Base-by-base conservation (phyloP, 2,113 vertebrate species). In the Chloebia gouldiae region DNA sequence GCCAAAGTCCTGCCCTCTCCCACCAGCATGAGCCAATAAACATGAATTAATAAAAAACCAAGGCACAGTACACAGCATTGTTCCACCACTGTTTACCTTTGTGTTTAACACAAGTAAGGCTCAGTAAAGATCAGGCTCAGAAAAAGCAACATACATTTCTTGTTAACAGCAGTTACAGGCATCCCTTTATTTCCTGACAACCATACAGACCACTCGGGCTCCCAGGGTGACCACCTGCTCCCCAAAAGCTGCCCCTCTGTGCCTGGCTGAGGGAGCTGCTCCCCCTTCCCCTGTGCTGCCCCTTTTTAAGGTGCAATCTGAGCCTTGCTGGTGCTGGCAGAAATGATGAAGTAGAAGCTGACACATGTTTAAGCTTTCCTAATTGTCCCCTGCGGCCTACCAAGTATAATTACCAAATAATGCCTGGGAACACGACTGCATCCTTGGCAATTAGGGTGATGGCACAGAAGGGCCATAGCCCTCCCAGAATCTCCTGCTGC, bases 191-290 rank as follows among this genome's bases (percentile, higher is more conserved):
- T 50, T 42, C 35, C 64, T 51, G 10, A 9, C 25, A 19, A 8
- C 39, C 39, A 4, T 1, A 23, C 5, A 35, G 56, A 3, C 0
- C 0, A 5, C n/a, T 23, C 3, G 0, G 79, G 11, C 30, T 42
- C 17, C 20, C 45, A 21, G 73, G 10, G 7, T 7, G 14, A 27
- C 28, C 53, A 2, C 30, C 51, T 35, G 51, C 6, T 33, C 44
- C 59, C 45, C 47, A 6, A n/a, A 39, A 54, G 7, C 30, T 59
- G 54, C 45, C 24, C 49, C 51, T 30, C 42, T 42, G 47, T 23
- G 12, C 69, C 44, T 31, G 9, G 15, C 64, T 31, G 45, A 22
- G 31, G 33, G 66, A 68, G 69, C 63, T 40, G 61, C 71, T 63
- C 19, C 47, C 50, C 71, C 2, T 3, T 10, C 15, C 47, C 20